phyloP scores from a whole-genome alignment of 2,797 vertebrate genomes.

The Anolis apletophallus region DNA sequence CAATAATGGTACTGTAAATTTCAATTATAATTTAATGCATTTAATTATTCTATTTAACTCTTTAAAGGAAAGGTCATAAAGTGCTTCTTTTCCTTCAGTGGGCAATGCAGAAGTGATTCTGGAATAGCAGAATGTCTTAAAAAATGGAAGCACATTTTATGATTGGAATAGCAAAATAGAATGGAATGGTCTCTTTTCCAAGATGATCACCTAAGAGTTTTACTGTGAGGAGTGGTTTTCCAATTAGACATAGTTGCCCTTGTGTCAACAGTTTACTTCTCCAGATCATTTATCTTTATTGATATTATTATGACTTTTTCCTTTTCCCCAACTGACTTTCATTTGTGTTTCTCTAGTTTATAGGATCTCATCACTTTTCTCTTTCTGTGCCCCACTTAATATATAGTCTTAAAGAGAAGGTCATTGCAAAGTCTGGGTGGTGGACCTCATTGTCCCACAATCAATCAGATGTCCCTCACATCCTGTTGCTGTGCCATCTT shows the following conservation, averaged over 20 bases:
- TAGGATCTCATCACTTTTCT: not conserved
- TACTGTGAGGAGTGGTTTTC: too few species aligned
- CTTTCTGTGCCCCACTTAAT: not conserved
- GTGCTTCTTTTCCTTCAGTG: constrained; percentile 56
- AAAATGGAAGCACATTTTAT: constrained; percentile 25
- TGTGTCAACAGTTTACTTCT: not conserved
- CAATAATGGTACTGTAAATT: constrained; percentile 60
- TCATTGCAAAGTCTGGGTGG: not conserved
- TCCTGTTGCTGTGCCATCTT: not conserved
- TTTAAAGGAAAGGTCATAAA: constrained; percentile 63
- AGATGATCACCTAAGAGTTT: not conserved
- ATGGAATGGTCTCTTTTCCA: not conserved
- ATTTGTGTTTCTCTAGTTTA: not conserved
- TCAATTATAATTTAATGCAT: constrained; percentile 70
- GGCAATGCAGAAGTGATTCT: constrained; percentile 54
- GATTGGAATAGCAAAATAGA: not conserved
- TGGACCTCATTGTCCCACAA: not conserved
- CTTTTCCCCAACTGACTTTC: not conserved
- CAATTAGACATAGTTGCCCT: not conserved
- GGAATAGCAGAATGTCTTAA: constrained; percentile 29
- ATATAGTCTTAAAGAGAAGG: not conserved
- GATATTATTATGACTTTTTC: not conserved
- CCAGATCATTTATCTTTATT: not conserved
- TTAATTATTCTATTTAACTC: constrained; percentile 70
- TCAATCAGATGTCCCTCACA: not conserved